phyloP scores from a whole-genome alignment of 2,797 vertebrate species.

The Xiphophorus birchmanni region DNA sequence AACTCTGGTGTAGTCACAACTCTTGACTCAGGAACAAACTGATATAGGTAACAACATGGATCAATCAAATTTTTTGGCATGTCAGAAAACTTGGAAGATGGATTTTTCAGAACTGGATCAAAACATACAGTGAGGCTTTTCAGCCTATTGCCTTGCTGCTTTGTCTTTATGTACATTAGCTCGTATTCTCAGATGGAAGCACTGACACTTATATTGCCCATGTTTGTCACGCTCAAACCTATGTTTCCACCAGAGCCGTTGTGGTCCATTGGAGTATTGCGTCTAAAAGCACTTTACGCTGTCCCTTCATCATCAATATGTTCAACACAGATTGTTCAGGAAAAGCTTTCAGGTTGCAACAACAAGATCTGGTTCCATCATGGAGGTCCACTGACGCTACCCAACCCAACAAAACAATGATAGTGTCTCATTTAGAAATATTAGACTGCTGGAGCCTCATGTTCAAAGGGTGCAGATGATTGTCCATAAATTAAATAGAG shows the following conservation, averaged over 20 bases:
- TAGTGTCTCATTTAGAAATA: not conserved
- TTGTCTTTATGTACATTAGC: constrained; percentile 56
- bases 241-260: constrained; percentile 22
- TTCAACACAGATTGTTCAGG: constrained; percentile 22
- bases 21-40: constrained; percentile 19
- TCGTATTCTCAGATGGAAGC: constrained; percentile 74
- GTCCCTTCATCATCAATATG: constrained; percentile 56
- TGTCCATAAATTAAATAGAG: not conserved
- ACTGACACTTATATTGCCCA: constrained; percentile 76
- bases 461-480: not conserved
- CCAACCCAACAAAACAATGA: not conserved
- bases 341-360: constrained; percentile 32
- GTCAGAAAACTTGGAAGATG: constrained; percentile 15
- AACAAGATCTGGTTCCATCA: constrained; percentile 24
- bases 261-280: constrained; percentile 43
- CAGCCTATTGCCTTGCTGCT: constrained; percentile 53
- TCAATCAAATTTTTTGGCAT: not conserved
- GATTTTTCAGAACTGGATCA: constrained; percentile 63
- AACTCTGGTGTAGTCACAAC: constrained; percentile 13
- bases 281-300: constrained; percentile 36
- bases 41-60: not conserved
- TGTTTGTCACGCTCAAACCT: constrained; percentile 40
- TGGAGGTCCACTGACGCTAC: constrained; percentile 39
- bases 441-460: not conserved
- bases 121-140: constrained; percentile 24